phyloP scores from a whole-genome alignment of 2,113 vertebrate genomes.

The Macrotis lagotis region DNA sequence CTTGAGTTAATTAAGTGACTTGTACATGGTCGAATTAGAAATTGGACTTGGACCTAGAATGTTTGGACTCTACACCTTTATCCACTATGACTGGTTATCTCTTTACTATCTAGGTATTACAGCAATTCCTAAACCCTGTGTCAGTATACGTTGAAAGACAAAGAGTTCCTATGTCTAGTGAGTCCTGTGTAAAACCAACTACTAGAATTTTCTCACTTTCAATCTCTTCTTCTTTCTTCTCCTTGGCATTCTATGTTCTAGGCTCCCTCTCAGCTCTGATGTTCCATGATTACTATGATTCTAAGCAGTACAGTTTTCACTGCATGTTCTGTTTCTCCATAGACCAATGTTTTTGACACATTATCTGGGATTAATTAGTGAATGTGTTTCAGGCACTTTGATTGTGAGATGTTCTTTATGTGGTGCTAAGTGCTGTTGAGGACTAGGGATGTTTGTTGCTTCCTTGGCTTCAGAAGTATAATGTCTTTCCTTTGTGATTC shows the following conservation, averaged over 20 bases:
- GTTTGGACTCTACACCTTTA: background rate
- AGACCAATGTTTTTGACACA: fast-evolving
- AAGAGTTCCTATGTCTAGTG: background rate
- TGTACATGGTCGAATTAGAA: background rate
- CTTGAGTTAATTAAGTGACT: background rate
- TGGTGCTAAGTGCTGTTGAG: background rate
- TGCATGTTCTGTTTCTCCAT: fast-evolving
- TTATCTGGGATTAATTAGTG: background rate
- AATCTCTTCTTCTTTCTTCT: background rate
- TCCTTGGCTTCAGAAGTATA: background rate
- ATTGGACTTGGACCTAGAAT: background rate
- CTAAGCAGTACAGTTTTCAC: fast-evolving
- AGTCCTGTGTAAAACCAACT: background rate
- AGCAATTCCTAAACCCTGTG: background rate
- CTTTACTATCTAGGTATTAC: background rate
- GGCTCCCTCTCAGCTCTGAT: fast-evolving
- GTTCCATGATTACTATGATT: fast-evolving
- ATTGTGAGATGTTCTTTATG: fast-evolving
- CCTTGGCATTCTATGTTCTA: background rate
- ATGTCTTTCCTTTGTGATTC: background rate
- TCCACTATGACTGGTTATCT: background rate
- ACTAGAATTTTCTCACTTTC: background rate
- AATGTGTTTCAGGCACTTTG: background rate
- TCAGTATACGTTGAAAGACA: background rate
- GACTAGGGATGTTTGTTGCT: background rate